Evolutionary conservation across 2,888 invertebrate species (phyloP).

Genomic region (Molorchus minor): DNA sequence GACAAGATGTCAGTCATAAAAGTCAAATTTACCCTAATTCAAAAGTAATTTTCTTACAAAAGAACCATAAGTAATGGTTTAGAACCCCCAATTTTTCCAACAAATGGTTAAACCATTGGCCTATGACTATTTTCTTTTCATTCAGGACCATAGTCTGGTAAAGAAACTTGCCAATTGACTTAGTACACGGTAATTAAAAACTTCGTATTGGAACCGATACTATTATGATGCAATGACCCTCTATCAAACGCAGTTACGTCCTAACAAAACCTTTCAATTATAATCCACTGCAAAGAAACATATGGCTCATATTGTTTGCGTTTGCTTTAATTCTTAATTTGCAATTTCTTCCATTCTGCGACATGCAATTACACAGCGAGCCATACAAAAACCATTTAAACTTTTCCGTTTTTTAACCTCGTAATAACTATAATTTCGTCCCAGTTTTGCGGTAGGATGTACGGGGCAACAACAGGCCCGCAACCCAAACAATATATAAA

Average conservation of each 20-base stretch:
- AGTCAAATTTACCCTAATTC: no score
- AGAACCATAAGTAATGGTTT: no score
- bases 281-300: constrained; percentile 1
- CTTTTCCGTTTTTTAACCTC: constrained; percentile 38
- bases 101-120: no score
- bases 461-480: constrained; percentile 45
- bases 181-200: no score
- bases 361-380: constrained; percentile 32
- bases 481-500: constrained; percentile 51
- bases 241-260: neutral
- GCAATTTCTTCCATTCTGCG: constrained; percentile 26
- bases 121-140: no score
- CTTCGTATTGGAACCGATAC: no score
- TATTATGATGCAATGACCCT: no score
- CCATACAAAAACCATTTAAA: constrained; percentile 17
- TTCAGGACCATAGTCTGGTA: no score
- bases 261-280: neutral
- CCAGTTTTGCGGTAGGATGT: constrained; percentile 45
- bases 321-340: constrained; percentile 36
- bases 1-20: no score
- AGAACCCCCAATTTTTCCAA: no score
- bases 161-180: no score
- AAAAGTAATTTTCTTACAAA: no score
- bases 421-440: constrained; percentile 51
- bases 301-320: constrained; percentile 12